These are phyloP conservation scores for Ailurus styani DNA, from an alignment of 2,113 vertebrate genomes.

Conservation along the genomic window DNA sequence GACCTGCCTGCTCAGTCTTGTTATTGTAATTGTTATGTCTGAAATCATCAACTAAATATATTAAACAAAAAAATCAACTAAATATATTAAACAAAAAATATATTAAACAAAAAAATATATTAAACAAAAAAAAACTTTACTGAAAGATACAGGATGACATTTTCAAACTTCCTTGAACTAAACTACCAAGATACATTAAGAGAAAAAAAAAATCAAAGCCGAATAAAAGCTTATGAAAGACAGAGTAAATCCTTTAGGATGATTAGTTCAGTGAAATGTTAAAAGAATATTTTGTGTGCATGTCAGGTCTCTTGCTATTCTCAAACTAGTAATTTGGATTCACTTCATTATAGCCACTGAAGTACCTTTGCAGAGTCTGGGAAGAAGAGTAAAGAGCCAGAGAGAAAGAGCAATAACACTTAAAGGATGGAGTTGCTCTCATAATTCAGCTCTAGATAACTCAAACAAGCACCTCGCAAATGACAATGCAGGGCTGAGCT, in stretches of 20 bases:
- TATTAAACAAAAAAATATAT: too few species aligned
- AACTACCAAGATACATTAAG: conserved; percentile 46
- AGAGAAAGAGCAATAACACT: conserved; percentile 77
- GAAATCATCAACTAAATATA: not conserved
- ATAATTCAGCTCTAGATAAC: conserved; percentile 71
- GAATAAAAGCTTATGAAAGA: conserved; percentile 62
- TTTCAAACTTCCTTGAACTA: conserved; percentile 63
- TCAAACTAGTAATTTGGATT: conserved; percentile 81
- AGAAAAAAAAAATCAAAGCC: conserved; percentile 67
- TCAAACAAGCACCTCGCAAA: conserved; percentile 74
- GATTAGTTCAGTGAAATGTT: conserved; percentile 73
- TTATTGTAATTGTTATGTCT: not conserved
- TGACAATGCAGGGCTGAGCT: conserved; percentile 62
- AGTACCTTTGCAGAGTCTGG: conserved; percentile 68
- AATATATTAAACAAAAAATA: not conserved
- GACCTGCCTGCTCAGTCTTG: not conserved
- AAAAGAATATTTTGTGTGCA: conserved; percentile 79
- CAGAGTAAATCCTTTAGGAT: conserved; percentile 72
- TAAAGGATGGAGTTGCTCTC: conserved; percentile 72
- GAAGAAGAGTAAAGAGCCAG: conserved; percentile 69
- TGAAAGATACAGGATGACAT: not conserved
- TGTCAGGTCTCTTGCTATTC: conserved; percentile 73
- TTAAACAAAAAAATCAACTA: not conserved
- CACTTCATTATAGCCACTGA: conserved; percentile 78
- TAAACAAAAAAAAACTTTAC: not conserved